Percentiles rank a stretch among this genome's conserved stretches.
Conservation (phyloP, 2,113 vertebrate genomes). For the Maccullochella peelii region DNA sequence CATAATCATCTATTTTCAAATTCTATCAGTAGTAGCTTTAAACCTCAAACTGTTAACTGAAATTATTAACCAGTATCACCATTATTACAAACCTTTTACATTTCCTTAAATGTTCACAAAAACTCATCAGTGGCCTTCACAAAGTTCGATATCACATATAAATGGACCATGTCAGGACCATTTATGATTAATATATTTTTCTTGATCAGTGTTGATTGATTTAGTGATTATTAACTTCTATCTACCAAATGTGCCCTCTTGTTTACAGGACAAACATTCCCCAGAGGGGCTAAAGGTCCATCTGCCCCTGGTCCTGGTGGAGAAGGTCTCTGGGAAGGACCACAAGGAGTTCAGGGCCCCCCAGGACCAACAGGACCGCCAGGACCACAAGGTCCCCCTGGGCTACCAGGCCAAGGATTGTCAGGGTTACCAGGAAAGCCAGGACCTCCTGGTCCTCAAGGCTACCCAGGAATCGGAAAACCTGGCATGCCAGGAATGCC, state of each 20-base stretch:
- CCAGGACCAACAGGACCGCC: slow-evolving; percentile 89
- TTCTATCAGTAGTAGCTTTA: too few relatives aligned
- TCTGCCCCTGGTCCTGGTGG: slow-evolving; percentile 57
- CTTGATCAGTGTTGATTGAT: background rate
- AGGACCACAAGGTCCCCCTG: slow-evolving; percentile 90
- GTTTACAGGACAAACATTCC: slow-evolving; percentile 77
- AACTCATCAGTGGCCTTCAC: background rate
- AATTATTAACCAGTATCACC: background rate
- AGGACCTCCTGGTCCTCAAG: slow-evolving; percentile 79
- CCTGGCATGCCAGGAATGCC: slow-evolving; percentile 83
- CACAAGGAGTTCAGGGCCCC: slow-evolving; percentile 89
- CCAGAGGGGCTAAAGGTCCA: slow-evolving; percentile 89
- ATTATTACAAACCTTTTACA: background rate
- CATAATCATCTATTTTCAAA: too few relatives aligned
- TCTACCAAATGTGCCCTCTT: background rate
- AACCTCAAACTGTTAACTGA: background rate
- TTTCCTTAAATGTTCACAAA: background rate
- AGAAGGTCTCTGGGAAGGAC: slow-evolving; percentile 88
- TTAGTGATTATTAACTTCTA: background rate
- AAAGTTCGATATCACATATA: background rate
- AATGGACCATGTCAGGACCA: background rate
- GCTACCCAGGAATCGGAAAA: slow-evolving; percentile 83
- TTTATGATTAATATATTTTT: background rate
- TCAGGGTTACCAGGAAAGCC: slow-evolving; percentile 79
- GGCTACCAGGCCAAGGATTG: slow-evolving; percentile 86